Base-by-base conservation (phyloP, 2,888 invertebrate species). In the Aphelenchoides bicaudatus region DNA sequence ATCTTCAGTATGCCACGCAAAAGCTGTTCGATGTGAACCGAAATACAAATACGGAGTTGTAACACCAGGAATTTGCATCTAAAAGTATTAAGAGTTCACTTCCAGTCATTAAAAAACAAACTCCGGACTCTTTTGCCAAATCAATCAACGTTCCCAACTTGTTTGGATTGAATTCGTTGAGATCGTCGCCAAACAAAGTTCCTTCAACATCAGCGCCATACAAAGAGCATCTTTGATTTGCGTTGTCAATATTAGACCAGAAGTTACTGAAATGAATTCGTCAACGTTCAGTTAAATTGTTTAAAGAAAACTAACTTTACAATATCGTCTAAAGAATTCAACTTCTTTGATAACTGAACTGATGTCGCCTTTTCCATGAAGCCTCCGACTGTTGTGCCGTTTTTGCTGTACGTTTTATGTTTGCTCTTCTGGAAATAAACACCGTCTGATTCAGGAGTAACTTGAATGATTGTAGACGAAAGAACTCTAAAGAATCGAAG, bases 1-100 rank as follows among this genome's bases (percentile, higher is more conserved):
- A 75, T 99, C 98, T 82, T 99, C 98, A 0, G 94, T 94, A 78
- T 99, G 98, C 98, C 98, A 99, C 0, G 96, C 92, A 80, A 99
- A 99, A 0, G 93, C 92, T 0, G 96, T 93, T 81, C 96, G 98
- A 94, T 96, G 99, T 96, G 98, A 99, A 34, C 78, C 98, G 81
- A 96, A 98, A 80, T 99, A 99, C 28, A 99, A 83, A 81, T 99
- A 99, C 0, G 96, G 93, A 0, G 96, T 98, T 80, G 96, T 98
- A 0, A 99, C 98, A 13, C 94, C 93, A 73, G 90, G 90, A 58
- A 98, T 96, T 39, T 57, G 39, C 8, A 70, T 37, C 69, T 66
- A 28, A 27, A n/a, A 10, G n/a, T n/a, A n/a, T n/a, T 34, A 58
- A 23, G 28, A 57, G 1, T 58, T 61, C 4, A 27, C n/a, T n/a